Evolutionary conservation across 2,113 vertebrate species (phyloP).

Genomic region (Ciconia boyciana): DNA sequence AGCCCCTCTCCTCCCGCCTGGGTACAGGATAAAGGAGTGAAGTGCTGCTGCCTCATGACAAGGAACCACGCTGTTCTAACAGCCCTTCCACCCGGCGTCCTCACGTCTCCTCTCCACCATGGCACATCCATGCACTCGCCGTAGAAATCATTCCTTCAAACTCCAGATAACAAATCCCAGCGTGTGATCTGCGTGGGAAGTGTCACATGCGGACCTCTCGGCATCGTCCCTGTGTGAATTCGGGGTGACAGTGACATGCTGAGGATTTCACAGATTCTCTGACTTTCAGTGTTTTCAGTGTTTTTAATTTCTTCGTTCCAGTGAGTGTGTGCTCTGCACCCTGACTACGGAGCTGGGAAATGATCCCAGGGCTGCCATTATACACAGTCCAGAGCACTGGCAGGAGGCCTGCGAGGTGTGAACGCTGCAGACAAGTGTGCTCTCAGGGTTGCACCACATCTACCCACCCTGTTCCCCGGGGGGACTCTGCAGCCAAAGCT

Average conservation of each 20-base stretch:
- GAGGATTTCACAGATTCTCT: background rate
- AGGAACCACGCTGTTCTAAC: too few species aligned
- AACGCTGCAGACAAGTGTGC: rapidly evolving
- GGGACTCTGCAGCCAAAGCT: background rate
- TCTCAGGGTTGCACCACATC: background rate
- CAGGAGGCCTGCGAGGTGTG: background rate
- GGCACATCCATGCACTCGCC: background rate
- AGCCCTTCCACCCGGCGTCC: background rate
- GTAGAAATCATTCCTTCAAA: background rate
- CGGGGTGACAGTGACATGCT: background rate
- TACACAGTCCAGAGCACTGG: rapidly evolving
- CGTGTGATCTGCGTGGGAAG: background rate
- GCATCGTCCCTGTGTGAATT: rapidly evolving
- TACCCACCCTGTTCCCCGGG: rapidly evolving
- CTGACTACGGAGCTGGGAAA: background rate
- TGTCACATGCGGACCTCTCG: background rate
- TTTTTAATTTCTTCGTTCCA: background rate
- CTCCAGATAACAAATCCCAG: background rate
- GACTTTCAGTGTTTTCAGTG: too few species aligned
- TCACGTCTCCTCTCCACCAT: rapidly evolving
- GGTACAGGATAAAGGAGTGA: background rate
- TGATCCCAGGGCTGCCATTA: rapidly evolving
- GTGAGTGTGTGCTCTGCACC: rapidly evolving
- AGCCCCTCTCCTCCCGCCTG: background rate
- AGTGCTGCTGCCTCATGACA: background rate